Evolutionary conservation across 1,140 invertebrate species (phyloP).

Genomic region (Chironomus tepperi): DNA sequence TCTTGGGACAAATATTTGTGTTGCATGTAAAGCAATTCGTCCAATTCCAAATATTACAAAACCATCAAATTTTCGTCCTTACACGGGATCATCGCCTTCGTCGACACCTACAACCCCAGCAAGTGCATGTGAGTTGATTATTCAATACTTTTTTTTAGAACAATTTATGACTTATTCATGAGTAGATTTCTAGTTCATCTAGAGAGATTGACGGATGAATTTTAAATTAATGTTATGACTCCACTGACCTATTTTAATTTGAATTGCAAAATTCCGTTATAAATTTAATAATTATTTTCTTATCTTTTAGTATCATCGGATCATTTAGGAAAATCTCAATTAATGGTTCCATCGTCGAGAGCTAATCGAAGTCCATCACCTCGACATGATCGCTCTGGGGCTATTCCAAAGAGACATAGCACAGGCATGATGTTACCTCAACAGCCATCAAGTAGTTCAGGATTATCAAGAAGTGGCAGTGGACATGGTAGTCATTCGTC

Average conservation of each 20-base stretch:
- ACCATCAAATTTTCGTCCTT: slow-evolving; percentile 27
- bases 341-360: slow-evolving; percentile 28
- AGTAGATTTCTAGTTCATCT: too few relatives aligned
- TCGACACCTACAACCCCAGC: slow-evolving; percentile 17
- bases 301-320: too few relatives aligned
- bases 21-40: slow-evolving; percentile 58
- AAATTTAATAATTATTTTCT: too few relatives aligned
- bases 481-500: slow-evolving; percentile 18
- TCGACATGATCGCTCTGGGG: slow-evolving; percentile 34
- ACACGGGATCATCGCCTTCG: slow-evolving; percentile 25
- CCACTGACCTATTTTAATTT: too few relatives aligned
- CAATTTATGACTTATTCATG: too few relatives aligned
- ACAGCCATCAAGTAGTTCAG: slow-evolving; percentile 27
- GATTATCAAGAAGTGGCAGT: slow-evolving; percentile 29
- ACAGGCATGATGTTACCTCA: slow-evolving; percentile 30
- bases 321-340: slow-evolving; percentile 25
- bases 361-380: slow-evolving; percentile 41
- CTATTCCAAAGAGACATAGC: slow-evolving; percentile 38
- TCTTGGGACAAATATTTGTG: slow-evolving; percentile 56
- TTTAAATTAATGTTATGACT: too few relatives aligned
- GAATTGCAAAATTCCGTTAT: too few relatives aligned
- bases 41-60: slow-evolving; percentile 30
- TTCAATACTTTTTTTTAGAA: too few relatives aligned
- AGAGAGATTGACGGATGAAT: too few relatives aligned
- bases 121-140: too few relatives aligned